Conservation (phyloP, 1,140 invertebrate species). For the Anadara kagoshimensis region DNA sequence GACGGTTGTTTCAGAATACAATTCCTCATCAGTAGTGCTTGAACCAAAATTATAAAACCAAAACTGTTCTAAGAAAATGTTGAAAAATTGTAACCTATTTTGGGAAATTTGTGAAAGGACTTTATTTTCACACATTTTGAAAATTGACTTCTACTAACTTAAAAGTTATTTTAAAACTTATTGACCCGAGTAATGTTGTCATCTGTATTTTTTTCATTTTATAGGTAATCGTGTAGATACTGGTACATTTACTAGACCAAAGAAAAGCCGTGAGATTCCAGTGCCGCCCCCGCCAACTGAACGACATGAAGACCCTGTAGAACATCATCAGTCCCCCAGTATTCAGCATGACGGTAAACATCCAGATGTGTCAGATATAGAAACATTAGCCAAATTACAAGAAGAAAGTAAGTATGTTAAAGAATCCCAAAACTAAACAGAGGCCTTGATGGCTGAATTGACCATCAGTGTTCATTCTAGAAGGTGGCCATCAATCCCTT, state of each 20-base stretch:
- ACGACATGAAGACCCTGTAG: constrained; percentile 27
- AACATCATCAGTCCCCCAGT: constrained; percentile 14
- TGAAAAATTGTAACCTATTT: no score
- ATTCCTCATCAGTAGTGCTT: no score
- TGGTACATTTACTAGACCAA: constrained; percentile 71
- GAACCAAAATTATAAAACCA: no score
- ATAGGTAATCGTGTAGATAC: constrained; percentile 57
- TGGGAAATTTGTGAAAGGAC: no score
- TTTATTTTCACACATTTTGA: no score
- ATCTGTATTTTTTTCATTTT: not conserved
- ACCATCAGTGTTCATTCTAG: not conserved
- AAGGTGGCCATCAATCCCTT: not conserved
- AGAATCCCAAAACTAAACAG: not conserved
- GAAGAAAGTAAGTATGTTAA: constrained; percentile 63
- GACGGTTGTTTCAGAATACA: no score
- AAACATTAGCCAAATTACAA: constrained; percentile 63
- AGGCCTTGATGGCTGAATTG: not conserved
- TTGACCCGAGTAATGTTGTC: no score
- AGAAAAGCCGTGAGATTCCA: constrained; percentile 59
- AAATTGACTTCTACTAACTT: no score
- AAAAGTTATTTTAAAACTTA: no score
- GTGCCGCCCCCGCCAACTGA: not conserved
- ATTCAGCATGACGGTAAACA: constrained; percentile 14
- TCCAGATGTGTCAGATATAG: constrained; percentile 57
- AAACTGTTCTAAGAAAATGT: no score